Evolutionary conservation across 1,140 invertebrate species (phyloP).

Genomic region (Ephestia elutella): DNA sequence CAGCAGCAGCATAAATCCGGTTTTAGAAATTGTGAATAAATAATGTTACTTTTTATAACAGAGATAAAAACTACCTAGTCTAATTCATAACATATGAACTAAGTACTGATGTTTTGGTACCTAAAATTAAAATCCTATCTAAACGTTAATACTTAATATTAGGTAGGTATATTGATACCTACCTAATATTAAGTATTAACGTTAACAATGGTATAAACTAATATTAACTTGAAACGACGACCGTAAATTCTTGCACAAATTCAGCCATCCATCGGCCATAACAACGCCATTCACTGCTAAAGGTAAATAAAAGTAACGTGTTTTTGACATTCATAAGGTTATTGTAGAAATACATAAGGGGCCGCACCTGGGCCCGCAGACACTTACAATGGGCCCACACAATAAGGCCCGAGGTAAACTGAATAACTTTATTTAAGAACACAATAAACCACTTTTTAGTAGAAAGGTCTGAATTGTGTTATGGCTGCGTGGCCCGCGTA

Average conservation of each 20-base stretch:
- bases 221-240: neutral
- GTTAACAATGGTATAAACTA: neutral
- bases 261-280: slow-evolving; percentile 28
- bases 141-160: too few relatives aligned
- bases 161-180: too few relatives aligned
- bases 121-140: too few relatives aligned
- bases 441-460: slow-evolving; percentile 65
- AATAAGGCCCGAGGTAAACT: slow-evolving; percentile 51
- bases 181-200: too few relatives aligned
- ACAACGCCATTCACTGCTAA: slow-evolving; percentile 34
- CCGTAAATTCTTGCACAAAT: neutral
- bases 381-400: slow-evolving; percentile 45
- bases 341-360: slow-evolving; percentile 48
- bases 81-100: too few relatives aligned
- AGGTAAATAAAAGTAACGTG: slow-evolving; percentile 53
- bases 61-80: too few relatives aligned
- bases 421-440: slow-evolving; percentile 67
- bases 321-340: slow-evolving; percentile 65
- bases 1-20: too few relatives aligned
- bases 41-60: too few relatives aligned
- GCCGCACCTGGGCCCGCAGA: slow-evolving; percentile 42
- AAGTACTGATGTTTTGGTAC: too few relatives aligned
- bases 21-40: too few relatives aligned
- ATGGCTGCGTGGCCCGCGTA: slow-evolving; percentile 25
- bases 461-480: slow-evolving; percentile 42